Evolutionary conservation across 2,113 vertebrate species (phyloP), one percentile per base, ranked within the genome.

Genomic region (Heteronetta atricapilla): DNA sequence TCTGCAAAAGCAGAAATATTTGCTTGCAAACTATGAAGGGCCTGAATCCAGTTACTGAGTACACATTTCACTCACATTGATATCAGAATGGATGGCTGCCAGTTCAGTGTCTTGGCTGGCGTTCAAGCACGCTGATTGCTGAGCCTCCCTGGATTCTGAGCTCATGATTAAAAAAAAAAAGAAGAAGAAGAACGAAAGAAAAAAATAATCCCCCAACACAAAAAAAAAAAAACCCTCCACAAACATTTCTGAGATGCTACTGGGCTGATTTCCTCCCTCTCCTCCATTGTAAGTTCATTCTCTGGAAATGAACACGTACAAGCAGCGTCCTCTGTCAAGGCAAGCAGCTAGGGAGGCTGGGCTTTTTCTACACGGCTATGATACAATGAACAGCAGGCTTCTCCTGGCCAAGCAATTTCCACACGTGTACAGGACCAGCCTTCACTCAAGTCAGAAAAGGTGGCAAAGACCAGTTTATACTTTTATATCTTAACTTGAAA

Each of bases 41-140:
- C 95, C 96, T 97, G 97, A 98, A 97, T 97, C 97, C 96, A 98
- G 96, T 94, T 89, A 89, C 95, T 87, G 95, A 98, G 97, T 96
- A 96, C 95, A 97, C 96, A 97, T 98, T 98, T 97, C 96, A 97
- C 97, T 97, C 97, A 97, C 88, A 94, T 55, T 70, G 80, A 96
- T 97, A 97, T 95, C 96, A 92, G 88, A 97, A 95, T 98, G 98
- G 97, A 98, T 69, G 93, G 38, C 91, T 96, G 97, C 98, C 98
- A 98, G 89, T 91, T 97, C 86, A 90, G 90, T 40, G 58, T 90
- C 96, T 97, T 97, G 98, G 98, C 98, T 95, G 97, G 94, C 72
- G 11, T 98, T 98, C 97, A 98, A 97, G 96, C 89, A 94, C 13
- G 69, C 96, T 82, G 97, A 95, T 93, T 94, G 96, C 96, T 88